Base-by-base conservation (phyloP, 2,888 invertebrate species). In the Melinopterus prodromus region DNA sequence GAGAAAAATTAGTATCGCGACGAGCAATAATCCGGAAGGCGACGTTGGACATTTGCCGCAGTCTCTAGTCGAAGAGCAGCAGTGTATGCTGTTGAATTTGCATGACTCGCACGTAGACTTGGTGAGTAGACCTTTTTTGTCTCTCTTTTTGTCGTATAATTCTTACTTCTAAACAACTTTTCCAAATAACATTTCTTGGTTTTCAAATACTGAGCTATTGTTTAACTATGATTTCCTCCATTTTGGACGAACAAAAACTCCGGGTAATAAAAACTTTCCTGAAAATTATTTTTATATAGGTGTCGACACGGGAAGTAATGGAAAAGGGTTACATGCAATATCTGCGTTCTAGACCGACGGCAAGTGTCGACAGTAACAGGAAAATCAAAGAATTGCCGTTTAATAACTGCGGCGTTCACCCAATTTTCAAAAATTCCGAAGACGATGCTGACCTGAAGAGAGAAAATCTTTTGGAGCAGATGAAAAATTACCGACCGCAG, bases 271-370 rank as follows among this genome's bases (percentile, higher is more conserved):
- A 53, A 53, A 4, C 5, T 53, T 53, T 53, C 9, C 9, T 38
- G 38, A 38, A 76, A 77, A 71, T 76, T 81, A 72, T 76, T 81
- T 80, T 79, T 83, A 86, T 87, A 16, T 84, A 95, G 94, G 88
- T 89, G 6, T 93, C 92, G 82, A 91, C 94, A 86, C 90, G 91
- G 85, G 92, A 95, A 82, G 96, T 96, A 0, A 94, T 96, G 82
- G 92, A 92, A 70, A 99, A 99, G 87, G 99, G 96, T 0, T 98
- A 97, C 91, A 94, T 95, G 87, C 96, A 98, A 84, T 99, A 99
- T 89, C 86, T 96, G 0, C 92, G 93, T 83, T 97, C 98, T 82
- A 92, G 99, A 81, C 98, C 98, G 72, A 92, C 94, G 0, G 97
- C 99, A 0, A 97, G 98, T 0, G 91, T 93, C 0, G 99, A 98